Percentiles rank a stretch among this genome's conserved stretches.
Evolutionary conservation across 2,797 vertebrate genomes (phyloP).

Genomic region (Eurystomus glaucurus): DNA sequence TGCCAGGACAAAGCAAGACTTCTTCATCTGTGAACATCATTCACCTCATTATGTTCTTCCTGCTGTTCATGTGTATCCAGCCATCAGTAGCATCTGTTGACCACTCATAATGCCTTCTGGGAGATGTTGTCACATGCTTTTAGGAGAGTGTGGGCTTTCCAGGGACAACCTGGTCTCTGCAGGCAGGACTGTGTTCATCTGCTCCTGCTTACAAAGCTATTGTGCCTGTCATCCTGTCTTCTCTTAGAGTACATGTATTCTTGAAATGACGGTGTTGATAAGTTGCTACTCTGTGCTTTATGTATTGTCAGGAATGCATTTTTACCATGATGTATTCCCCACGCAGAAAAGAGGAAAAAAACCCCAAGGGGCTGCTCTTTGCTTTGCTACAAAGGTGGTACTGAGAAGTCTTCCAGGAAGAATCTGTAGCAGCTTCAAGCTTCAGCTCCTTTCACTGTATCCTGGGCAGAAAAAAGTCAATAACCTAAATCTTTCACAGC

Average conservation of each 20-base stretch:
- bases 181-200: background rate
- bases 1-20: background rate
- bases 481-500: background rate
- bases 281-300: background rate
- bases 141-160: background rate
- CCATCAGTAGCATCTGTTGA: background rate
- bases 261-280: background rate
- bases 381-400: background rate
- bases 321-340: background rate
- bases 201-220: background rate
- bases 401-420: background rate
- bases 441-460: background rate
- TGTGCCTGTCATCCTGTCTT: accelerated
- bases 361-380: background rate
- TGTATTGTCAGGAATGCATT: background rate
- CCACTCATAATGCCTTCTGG: background rate
- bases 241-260: background rate
- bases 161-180: background rate
- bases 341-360: background rate
- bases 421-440: background rate
- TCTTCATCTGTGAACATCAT: background rate
- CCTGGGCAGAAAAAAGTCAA: background rate
- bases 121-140: background rate
- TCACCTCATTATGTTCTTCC: background rate
- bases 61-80: accelerated